A percentile compares a stretch with the other conserved stretches of the same genome.
phyloP scores from a whole-genome alignment of 2,888 invertebrate species.

The Protodeltote pygarga region DNA sequence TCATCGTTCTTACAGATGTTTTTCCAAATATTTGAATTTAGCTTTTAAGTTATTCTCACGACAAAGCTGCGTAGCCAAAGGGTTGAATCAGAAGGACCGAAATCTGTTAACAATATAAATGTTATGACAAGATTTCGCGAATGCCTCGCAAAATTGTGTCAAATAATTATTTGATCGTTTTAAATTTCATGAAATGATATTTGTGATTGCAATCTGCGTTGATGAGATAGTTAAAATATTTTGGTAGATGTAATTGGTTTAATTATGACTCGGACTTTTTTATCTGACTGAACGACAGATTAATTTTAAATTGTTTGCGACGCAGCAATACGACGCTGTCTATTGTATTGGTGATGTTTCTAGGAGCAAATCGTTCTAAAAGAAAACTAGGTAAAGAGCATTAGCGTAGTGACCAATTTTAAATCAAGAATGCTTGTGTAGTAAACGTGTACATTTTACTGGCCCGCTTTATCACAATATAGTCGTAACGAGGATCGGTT shows the following conservation, averaged over 20 bases:
- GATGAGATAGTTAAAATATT: constrained; percentile 33
- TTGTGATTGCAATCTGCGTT: constrained; percentile 7
- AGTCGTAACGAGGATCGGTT: constrained; percentile 18
- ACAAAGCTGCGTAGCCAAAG: constrained; percentile 22
- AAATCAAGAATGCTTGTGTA: constrained; percentile 50
- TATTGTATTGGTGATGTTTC: constrained; percentile 47
- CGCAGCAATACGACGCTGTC: constrained; percentile 1
- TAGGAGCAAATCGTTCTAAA: constrained; percentile 52
- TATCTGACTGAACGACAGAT: too few species aligned
- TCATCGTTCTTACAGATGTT: constrained; percentile 38
- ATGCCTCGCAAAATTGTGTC: constrained; percentile 24
- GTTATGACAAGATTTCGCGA: constrained; percentile 37
- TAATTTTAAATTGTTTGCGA: too few species aligned
- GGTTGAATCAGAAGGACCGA: constrained; percentile 23
- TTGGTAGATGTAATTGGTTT: constrained; percentile 23
- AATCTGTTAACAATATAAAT: constrained; percentile 40
- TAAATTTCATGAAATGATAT: constrained; percentile 26
- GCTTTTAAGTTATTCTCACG: constrained; percentile 12
- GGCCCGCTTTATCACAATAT: constrained; percentile 29
- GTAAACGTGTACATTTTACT: constrained; percentile 41
- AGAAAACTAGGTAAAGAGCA: constrained; percentile 52
- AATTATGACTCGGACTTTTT: too few species aligned
- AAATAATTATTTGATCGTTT: constrained; percentile 26
- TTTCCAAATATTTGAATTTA: constrained; percentile 40
- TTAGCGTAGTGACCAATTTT: constrained; percentile 52